Conservation (phyloP, 2,113 vertebrate genomes). For the Talpa occidentalis region DNA sequence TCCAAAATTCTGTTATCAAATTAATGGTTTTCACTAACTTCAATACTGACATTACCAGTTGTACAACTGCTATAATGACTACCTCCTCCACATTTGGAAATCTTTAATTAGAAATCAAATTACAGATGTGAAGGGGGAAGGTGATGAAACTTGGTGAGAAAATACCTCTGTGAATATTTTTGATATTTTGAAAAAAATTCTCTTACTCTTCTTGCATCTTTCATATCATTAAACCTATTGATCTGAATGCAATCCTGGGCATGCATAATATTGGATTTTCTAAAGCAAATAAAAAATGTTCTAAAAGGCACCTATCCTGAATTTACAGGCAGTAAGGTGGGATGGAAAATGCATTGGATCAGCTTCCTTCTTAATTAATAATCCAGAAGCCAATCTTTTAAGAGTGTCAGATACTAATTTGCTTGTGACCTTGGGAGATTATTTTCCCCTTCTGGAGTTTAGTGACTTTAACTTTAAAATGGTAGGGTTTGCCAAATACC, state of each 20-base stretch:
- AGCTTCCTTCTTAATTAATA: not conserved
- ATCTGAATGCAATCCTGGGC: not conserved
- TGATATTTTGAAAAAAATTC: not conserved
- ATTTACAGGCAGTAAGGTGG: not conserved
- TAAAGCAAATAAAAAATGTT: not conserved
- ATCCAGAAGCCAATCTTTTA: not conserved
- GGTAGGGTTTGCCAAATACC: too few relatives aligned
- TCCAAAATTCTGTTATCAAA: not conserved
- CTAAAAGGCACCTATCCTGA: not conserved
- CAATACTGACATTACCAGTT: not conserved
- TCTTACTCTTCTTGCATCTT: not conserved
- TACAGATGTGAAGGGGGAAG: not conserved
- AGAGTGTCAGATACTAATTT: not conserved
- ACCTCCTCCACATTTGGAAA: not conserved
- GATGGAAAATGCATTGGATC: not conserved
- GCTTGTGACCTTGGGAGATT: not conserved
- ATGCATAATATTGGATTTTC: not conserved
- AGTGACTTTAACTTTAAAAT: slow-evolving; percentile 11
- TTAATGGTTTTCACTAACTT: not conserved
- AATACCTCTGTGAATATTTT: not conserved
- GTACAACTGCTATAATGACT: not conserved
- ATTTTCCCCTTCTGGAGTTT: not conserved
- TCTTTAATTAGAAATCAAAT: not conserved
- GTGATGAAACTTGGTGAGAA: not conserved
- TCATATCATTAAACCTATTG: slow-evolving; percentile 1